A percentile compares a stretch with the other conserved stretches of the same genome.
These are phyloP conservation scores for Cataglyphis rosenhaueri DNA, from an alignment of 2,888 invertebrate species.

Conservation along the genomic window DNA sequence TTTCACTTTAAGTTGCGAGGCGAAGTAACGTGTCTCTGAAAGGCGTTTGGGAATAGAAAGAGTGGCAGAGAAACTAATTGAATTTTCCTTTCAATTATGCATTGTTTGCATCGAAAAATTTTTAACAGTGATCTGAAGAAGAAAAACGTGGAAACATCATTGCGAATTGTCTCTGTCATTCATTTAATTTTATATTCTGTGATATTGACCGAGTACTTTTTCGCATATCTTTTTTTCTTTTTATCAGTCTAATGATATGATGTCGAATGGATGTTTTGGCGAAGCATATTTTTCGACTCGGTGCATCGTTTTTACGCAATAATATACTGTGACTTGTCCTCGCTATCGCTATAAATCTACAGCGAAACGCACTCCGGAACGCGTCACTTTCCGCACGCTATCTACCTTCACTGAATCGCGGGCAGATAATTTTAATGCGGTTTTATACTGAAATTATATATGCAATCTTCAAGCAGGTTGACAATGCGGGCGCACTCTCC, in stretches of 20 bases:
- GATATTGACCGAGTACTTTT: not conserved
- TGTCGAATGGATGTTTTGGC: not conserved
- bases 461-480: slow-evolving; percentile 43
- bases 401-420: slow-evolving; percentile 53
- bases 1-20: not conserved
- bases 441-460: slow-evolving; percentile 60
- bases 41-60: not conserved
- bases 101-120: not conserved
- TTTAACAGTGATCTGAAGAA: not conserved
- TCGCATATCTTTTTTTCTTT: not conserved
- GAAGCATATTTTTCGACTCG: not conserved
- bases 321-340: not conserved
- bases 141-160: not conserved
- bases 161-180: slow-evolving; percentile 1
- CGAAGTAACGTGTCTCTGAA: not conserved
- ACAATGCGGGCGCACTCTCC: slow-evolving; percentile 36
- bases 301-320: not conserved
- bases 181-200: not conserved
- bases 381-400: slow-evolving; percentile 25
- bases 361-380: not conserved
- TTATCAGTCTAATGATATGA: not conserved
- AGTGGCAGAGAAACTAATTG: not conserved
- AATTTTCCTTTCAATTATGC: not conserved
- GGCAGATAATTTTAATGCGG: slow-evolving; percentile 65
- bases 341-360: slow-evolving; percentile 5